Evolutionary conservation across 2,888 invertebrate genomes (phyloP).

Genomic region (Periphyllus acericola): DNA sequence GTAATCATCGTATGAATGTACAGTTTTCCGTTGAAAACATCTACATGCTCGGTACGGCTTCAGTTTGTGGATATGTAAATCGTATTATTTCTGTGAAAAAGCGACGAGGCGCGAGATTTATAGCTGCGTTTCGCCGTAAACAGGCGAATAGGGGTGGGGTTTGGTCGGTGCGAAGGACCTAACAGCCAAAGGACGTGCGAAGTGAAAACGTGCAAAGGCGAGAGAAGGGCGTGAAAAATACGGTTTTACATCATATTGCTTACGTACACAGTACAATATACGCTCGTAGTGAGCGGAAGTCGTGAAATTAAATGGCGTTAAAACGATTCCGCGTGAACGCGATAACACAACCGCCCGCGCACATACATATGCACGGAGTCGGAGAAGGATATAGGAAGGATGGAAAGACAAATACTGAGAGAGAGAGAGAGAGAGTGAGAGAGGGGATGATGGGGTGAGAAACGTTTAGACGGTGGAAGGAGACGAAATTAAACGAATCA

Average conservation of each 20-base stretch:
- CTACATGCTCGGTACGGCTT: no score
- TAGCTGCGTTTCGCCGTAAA: no score
- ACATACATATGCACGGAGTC: no score
- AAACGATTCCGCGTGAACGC: background rate
- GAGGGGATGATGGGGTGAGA: no score
- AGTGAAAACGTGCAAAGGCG: background rate
- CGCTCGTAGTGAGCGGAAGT: background rate
- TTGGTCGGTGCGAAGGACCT: no score
- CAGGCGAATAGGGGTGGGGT: no score
- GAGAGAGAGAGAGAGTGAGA: background rate
- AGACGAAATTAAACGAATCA: constrained; percentile 27
- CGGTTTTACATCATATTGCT: background rate
- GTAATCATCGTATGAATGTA: no score
- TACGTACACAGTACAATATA: background rate
- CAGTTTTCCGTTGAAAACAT: no score
- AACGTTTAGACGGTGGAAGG: background rate
- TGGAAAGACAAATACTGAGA: background rate
- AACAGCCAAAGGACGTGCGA: background rate
- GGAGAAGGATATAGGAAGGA: no score
- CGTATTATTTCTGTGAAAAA: no score
- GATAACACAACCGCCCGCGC: no score
- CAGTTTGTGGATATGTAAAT: background rate
- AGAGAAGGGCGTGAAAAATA: background rate
- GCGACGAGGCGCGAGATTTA: no score
- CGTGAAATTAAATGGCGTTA: background rate